Conservation (phyloP, 2,888 invertebrate genomes). For the Podotricha telesiphe region DNA sequence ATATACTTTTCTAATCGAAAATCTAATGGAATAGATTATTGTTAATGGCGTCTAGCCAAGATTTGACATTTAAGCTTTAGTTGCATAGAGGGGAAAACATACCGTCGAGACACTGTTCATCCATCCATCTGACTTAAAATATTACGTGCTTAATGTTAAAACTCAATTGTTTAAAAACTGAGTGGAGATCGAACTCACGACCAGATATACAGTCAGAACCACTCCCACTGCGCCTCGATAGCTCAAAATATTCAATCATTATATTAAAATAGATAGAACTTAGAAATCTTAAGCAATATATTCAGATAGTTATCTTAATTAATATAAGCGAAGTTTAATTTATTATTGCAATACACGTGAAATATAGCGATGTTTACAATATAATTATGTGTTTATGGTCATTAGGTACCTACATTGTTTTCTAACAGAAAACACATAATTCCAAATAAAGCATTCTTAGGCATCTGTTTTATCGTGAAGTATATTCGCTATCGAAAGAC, state of each 20-base stretch:
- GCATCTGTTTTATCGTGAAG: constrained; percentile 31
- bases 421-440: constrained; percentile 49
- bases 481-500: constrained; percentile 33
- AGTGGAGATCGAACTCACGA: no score
- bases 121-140: no score
- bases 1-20: no score
- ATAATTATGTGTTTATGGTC: constrained; percentile 43
- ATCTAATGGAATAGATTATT: no score
- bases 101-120: no score
- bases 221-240: no score
- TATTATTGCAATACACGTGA: constrained; percentile 30
- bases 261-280: constrained; percentile 7
- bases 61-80: no score
- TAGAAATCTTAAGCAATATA: neutral
- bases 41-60: no score
- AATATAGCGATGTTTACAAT: constrained; percentile 44
- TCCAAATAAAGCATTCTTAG: constrained; percentile 53
- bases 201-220: no score
- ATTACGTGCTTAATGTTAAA: no score
- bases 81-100: no score
- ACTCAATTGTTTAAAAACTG: no score
- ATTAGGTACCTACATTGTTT: constrained; percentile 43
- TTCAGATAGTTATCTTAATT: constrained; percentile 9
- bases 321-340: constrained; percentile 13
- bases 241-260: neutral